Percentiles rank a stretch among this genome's conserved stretches.
Evolutionary conservation across 2,888 invertebrate genomes (phyloP).

Genomic region (Pterobdella sp.): DNA sequence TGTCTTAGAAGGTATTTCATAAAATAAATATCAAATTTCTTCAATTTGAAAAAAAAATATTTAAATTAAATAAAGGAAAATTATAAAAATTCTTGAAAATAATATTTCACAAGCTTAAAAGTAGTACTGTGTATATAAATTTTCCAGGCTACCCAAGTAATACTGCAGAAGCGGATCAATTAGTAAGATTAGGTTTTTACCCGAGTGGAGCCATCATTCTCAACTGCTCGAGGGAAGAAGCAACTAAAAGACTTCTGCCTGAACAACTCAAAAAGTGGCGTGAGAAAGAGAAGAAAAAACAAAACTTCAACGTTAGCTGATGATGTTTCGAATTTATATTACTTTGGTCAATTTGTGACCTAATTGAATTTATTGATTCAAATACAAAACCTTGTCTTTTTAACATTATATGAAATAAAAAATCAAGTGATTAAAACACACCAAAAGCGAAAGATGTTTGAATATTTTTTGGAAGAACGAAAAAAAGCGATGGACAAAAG

Average conservation of each 20-base stretch:
- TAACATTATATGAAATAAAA: background rate
- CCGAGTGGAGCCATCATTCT: slow-evolving; percentile 49
- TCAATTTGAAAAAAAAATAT: background rate
- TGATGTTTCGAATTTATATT: too few species aligned
- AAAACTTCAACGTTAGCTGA: slow-evolving; percentile 35
- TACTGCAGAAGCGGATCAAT: slow-evolving; percentile 46
- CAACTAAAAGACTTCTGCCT: slow-evolving; percentile 48
- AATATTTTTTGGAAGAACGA: slow-evolving; percentile 36
- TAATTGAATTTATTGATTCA: too few species aligned
- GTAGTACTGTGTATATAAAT: too few species aligned
- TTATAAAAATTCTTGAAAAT: too few species aligned
- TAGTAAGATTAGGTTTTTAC: slow-evolving; percentile 46
- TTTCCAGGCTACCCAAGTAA: slow-evolving; percentile 47
- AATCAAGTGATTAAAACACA: background rate
- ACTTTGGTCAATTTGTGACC: too few species aligned
- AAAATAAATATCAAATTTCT: background rate
- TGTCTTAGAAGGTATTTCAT: background rate
- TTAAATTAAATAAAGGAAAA: background rate
- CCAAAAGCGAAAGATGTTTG: background rate
- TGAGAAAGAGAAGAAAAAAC: slow-evolving; percentile 46
- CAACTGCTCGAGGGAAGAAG: slow-evolving; percentile 46
- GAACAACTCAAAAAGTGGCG: slow-evolving; percentile 48
- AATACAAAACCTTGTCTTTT: too few species aligned
- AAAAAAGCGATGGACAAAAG: slow-evolving; percentile 46
- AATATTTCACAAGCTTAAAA: too few species aligned